Conservation (phyloP, 1,140 invertebrate genomes). For the Neodiprion fabricii region DNA sequence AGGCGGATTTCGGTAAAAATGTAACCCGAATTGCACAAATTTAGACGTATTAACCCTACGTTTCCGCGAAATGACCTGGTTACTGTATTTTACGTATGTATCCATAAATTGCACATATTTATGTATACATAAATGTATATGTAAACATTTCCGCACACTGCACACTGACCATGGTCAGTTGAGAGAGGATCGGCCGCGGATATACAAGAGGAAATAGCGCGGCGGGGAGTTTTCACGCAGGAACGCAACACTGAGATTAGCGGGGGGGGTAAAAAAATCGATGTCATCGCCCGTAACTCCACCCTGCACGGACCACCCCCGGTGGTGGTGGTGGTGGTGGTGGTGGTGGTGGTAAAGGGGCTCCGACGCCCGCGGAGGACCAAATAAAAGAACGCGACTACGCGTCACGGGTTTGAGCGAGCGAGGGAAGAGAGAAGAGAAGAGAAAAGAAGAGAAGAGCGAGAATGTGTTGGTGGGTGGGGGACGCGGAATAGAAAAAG, state of each 20-base stretch:
- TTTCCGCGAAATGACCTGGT: too few species aligned
- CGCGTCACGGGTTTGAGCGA: slow-evolving; percentile 26
- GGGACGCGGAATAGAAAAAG: too few species aligned
- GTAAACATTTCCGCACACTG: too few species aligned
- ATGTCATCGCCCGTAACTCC: slow-evolving; percentile 50
- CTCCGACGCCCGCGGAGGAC: slow-evolving; percentile 22
- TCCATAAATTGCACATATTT: too few species aligned
- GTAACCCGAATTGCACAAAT: too few species aligned
- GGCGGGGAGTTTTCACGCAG: slow-evolving; percentile 13
- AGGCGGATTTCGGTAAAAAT: too few species aligned
- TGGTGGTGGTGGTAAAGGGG: slow-evolving; percentile 9
- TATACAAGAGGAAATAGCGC: not conserved
- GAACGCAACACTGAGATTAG: slow-evolving; percentile 48
- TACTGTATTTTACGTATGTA: too few species aligned
- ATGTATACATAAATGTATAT: too few species aligned
- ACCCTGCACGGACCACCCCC: slow-evolving; percentile 36
- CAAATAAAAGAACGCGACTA: slow-evolving; percentile 36
- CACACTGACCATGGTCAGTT: too few species aligned
- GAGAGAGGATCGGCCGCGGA: too few species aligned
- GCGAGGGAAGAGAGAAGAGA: slow-evolving; percentile 7
- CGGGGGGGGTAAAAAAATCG: slow-evolving; percentile 52
- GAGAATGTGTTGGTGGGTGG: not conserved
- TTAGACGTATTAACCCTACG: too few species aligned
- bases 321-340: not conserved
- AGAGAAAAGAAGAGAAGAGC: slow-evolving; percentile 15